Evolutionary conservation across 1,140 invertebrate species (phyloP), one percentile per base, ranked within the genome.

Genomic region (Hycleus cichorii): DNA sequence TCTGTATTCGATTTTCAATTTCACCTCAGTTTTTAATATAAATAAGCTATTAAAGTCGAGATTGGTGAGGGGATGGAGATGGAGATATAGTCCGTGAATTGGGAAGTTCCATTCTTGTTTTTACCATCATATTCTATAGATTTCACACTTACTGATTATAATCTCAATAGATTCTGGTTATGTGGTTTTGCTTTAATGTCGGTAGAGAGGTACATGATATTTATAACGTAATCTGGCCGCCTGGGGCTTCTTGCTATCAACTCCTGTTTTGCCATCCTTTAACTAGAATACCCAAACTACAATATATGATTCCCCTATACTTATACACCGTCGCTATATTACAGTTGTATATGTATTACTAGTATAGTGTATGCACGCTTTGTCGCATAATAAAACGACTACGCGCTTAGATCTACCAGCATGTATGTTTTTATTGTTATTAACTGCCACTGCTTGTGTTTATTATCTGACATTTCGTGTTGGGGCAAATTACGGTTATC

Each of bases 111-210:
- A 7, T 32, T 32, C 32, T 32, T 43, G 50, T 27, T 12, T 42
- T 18, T 38, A 42, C 45, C 26, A 53, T 45, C 44, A 53, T 53
- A 32, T 27, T 45, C 27, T 42, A 46, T 53, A 53, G 51, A 53
- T 53, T 53, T 53, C 51, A 53, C 51, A 53, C 51, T 53, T 53
- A 43, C 51, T 46, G 51, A 53, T 53, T 53, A 53, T 53, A 46
- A 46, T 53, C 51, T 45, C 8, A 45, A 53, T 53, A 53, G n/a
- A 43, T 52, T 44, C 40, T 43, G 26, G 18, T 46, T 38, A 27
- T 38, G 43, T 32, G 42, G 25, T 45, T 42, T 53, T 53, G 44
- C 46, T 42, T 45, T 12, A 32, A 45, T 42, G 43, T 45, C 27
- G 24, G 51, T 4, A 32, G 32, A 5, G 18, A 18, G 18, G 32